Evolutionary conservation across 2,888 invertebrate genomes (phyloP), one percentile per base, ranked within the genome.

Genomic region (Lasioglossum calceatum): DNA sequence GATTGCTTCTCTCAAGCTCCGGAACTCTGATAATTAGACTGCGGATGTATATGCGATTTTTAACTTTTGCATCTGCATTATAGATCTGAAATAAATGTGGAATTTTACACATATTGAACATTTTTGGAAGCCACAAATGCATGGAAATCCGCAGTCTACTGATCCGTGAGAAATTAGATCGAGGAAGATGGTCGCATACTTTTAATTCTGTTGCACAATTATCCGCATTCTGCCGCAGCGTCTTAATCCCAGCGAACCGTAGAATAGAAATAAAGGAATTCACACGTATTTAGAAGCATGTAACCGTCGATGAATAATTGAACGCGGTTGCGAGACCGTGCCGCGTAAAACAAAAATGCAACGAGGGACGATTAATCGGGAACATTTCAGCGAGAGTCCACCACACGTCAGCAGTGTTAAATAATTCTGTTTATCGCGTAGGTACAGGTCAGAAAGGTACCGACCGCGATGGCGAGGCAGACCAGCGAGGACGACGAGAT

Each of bases 401-500:
- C 2, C 73, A 16, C 32, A 54, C 81, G 32, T 71, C 77, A 47
- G 44, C 67, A 76, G 70, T 36, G 83, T 83, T 76, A 82, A 74
- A 85, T 73, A 32, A 75, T 47, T 87, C 77, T 86, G 79, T 81
- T 82, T 87, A 39, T 79, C 90, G 83, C 84, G 64, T 88, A 94
- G 94, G 92, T 94, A 79, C 94, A 94, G 89, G 91, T 93, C 81
- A 93, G 93, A 83, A 94, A 94, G 87, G 82, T 92, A 73, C 92
- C 94, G 64, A 89, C 93, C 71, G 96, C 97, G n/a, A 96, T 98
- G 16, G 97, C 97, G 76, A 96, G 98, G 86, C 98, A 98, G 95
- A 96, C 97, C 88, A 98, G 98, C 94, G 98, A 98, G 95, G 98
- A 98, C 93, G 98, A 98, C 93, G 99, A 99, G 95, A 98, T 98